Conservation (phyloP, 2,888 invertebrate genomes). For the Agrochola lychnidis region DNA sequence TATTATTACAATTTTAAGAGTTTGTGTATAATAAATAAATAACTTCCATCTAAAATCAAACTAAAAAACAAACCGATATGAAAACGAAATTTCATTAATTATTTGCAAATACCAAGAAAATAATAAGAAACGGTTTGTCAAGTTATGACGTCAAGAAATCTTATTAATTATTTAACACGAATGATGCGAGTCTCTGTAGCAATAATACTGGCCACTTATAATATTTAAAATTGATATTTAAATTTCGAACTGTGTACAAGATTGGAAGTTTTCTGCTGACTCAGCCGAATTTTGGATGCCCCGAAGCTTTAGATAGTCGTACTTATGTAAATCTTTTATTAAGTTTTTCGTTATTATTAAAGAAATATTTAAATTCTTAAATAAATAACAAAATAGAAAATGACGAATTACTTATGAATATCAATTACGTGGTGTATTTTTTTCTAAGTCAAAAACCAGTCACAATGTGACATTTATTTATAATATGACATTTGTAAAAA, state of each 20-base stretch:
- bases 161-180: slow-evolving; percentile 18
- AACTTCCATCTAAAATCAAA: not conserved
- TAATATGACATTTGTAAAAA: not conserved
- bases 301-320: not conserved
- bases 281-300: slow-evolving; percentile 30
- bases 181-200: slow-evolving; percentile 14
- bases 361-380: not conserved
- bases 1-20: not conserved
- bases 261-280: slow-evolving; percentile 56
- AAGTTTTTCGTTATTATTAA: not conserved
- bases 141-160: slow-evolving; percentile 22
- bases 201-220: slow-evolving; percentile 27
- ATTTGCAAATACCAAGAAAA: not conserved
- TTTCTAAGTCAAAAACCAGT: not conserved
- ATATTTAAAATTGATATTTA: slow-evolving; percentile 55
- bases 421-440: not conserved
- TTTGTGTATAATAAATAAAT: not conserved
- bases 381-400: not conserved
- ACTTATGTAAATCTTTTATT: not conserved
- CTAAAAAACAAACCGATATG: not conserved
- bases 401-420: not conserved
- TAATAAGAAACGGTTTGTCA: slow-evolving; percentile 19
- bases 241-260: slow-evolving; percentile 55
- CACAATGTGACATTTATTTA: not conserved
- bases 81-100: not conserved